Conservation (phyloP, 2,888 invertebrate species). For the Drosophila setosimentum region DNA sequence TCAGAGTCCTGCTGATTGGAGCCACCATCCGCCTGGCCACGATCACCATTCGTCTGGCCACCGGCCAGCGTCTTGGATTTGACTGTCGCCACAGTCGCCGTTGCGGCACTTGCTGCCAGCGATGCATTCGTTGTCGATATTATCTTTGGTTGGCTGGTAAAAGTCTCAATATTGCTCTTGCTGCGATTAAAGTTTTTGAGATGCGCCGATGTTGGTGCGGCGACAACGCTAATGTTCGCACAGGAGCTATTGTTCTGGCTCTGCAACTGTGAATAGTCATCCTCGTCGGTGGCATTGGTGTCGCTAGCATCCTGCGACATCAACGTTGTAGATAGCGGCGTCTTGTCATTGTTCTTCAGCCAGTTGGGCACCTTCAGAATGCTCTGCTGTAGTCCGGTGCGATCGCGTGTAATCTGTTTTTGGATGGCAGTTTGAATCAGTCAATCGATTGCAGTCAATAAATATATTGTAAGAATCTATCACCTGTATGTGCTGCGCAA, state of each 20-base stretch:
- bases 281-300: conserved; percentile 46
- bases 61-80: conserved; percentile 43
- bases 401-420: conserved; percentile 90
- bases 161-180: conserved; percentile 84
- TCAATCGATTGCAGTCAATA: neutral
- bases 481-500: conserved; percentile 93
- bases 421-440: neutral
- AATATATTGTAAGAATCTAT: neutral
- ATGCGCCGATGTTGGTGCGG: conserved; percentile 25
- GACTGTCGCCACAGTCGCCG: neutral
- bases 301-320: conserved; percentile 49
- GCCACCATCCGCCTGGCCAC: conserved; percentile 89
- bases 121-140: conserved; percentile 71
- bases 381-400: conserved; percentile 95
- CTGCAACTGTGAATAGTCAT: conserved; percentile 44
- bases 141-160: conserved; percentile 80
- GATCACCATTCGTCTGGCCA: conserved; percentile 71
- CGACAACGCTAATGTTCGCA: conserved; percentile 78
- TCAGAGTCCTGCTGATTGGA: conserved; percentile 95
- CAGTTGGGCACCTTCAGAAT: conserved; percentile 90
- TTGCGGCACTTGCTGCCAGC: conserved; percentile 22
- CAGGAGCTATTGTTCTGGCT: conserved; percentile 77
- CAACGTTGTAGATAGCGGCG: conserved; percentile 48
- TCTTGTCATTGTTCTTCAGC: conserved; percentile 84
- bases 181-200: conserved; percentile 83